A percentile compares a stretch with the other conserved stretches of the same genome.
These are phyloP conservation scores for Distichodus sexfasciatus DNA, from an alignment of 2,797 vertebrate species.

Conservation along the genomic window DNA sequence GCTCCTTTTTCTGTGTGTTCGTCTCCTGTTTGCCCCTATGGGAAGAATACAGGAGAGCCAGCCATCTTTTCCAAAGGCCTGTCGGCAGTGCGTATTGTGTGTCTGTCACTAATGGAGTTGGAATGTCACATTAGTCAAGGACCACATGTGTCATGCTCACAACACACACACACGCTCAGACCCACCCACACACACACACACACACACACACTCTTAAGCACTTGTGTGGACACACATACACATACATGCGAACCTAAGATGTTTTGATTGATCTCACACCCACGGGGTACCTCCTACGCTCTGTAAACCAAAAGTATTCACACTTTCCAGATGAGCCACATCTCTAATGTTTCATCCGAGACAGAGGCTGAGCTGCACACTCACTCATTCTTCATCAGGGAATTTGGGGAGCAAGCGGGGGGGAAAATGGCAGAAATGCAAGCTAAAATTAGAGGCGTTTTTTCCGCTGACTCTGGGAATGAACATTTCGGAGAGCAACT, in stretches of 20 bases:
- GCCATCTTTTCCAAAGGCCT: constrained; percentile 19
- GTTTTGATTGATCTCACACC: constrained; percentile 66
- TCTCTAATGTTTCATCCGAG: constrained; percentile 9
- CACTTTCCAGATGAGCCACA: constrained; percentile 23
- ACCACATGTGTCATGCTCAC: constrained; percentile 64
- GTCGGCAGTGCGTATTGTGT: constrained; percentile 63
- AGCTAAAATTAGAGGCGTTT: constrained; percentile 41
- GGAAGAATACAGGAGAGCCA: background rate
- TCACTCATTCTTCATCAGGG: background rate
- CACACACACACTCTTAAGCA: background rate
- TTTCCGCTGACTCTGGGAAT: constrained; percentile 48
- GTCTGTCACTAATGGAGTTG: constrained; percentile 78
- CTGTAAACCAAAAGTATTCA: constrained; percentile 58
- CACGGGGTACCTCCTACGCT: constrained; percentile 64
- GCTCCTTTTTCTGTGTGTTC: background rate
- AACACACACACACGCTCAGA: constrained; percentile 65
- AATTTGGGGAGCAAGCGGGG: background rate
- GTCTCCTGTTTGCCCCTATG: constrained; percentile 29
- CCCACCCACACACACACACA: constrained; percentile 12
- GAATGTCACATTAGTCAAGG: constrained; percentile 80
- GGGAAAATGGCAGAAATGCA: constrained; percentile 10
- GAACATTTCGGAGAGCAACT: constrained; percentile 6
- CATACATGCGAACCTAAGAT: constrained; percentile 57
- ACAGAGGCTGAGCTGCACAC: constrained; percentile 3
- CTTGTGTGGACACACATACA: constrained; percentile 6